Conservation (phyloP, 1,140 invertebrate species). For the Gryon sp. region DNA sequence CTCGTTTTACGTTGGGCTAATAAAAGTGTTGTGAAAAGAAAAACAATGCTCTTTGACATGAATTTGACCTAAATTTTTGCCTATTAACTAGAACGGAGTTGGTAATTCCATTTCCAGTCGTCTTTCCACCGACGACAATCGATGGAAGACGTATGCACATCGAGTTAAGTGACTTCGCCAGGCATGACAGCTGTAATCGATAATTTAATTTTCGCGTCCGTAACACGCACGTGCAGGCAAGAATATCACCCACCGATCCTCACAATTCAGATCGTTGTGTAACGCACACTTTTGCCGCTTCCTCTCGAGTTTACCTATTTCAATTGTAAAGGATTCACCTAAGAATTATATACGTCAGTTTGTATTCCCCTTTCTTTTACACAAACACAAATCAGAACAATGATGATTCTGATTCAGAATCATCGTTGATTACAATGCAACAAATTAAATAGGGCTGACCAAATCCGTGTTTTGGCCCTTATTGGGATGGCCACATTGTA, state of each 20-base stretch:
- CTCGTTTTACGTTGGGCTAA: too few relatives aligned
- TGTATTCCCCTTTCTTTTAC: too few relatives aligned
- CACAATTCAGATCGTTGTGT: conserved; percentile 43
- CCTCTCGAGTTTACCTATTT: conserved; percentile 31
- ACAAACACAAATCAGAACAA: too few relatives aligned
- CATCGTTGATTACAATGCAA: too few relatives aligned
- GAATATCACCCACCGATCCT: conserved; percentile 28
- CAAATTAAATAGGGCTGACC: too few relatives aligned
- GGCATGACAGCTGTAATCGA: conserved; percentile 62
- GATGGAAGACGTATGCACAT: conserved; percentile 61
- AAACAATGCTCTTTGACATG: conserved; percentile 35
- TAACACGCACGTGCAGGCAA: conserved; percentile 55
- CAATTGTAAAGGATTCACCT: background rate
- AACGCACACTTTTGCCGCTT: conserved; percentile 58
- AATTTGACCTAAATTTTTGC: conserved; percentile 58
- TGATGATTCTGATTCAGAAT: too few relatives aligned
- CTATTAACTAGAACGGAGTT: conserved; percentile 39
- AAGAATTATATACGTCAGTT: too few relatives aligned
- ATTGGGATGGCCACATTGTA: too few relatives aligned
- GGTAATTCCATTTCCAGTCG: conserved; percentile 57
- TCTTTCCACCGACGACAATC: conserved; percentile 60
- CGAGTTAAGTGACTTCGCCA: conserved; percentile 61
- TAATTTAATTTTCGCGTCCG: conserved; percentile 64
- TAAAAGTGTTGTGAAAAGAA: conserved; percentile 28
- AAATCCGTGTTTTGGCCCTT: too few relatives aligned